Base-by-base conservation (phyloP, 2,113 vertebrate species). In the Labeo rohita region DNA sequence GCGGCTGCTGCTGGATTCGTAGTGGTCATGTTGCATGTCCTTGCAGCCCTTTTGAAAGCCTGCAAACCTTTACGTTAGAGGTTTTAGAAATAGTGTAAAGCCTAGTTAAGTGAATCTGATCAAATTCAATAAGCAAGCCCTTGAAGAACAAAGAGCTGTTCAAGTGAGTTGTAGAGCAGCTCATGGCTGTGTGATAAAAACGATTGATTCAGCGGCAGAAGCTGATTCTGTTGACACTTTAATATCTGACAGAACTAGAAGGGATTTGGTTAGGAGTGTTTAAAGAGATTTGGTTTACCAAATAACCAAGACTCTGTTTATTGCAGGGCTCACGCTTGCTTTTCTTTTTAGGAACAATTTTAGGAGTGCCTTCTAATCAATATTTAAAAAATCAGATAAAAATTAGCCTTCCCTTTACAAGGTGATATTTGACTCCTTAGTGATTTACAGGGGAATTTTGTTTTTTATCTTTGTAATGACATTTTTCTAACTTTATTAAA, bases 161-260 rank as follows among this genome's bases (percentile, higher is more conserved):
- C 61, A 6, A 61, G 50, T 74, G 43, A 65, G 15, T 21, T 84
- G 78, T 66, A 83, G 23, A 91, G 89, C 87, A 36, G n/a, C 5
- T 79, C 6, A 0, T 49, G 92, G 93, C 92, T 94, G 95, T 74
- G 50, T 94, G 93, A 94, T 92, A 93, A 91, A 86, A 91, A 92
- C 84, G 91, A 95, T 94, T 94, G 93, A 95, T 95, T 94, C 93
- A 94, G 94, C 93, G 90, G 92, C 94, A 93, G 93, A 93, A 43
- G 39, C 2, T 88, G 50, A 73, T 56, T 15, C 88, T 94, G 93
- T n/a, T 94, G 94, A 95, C 47, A 83, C 87, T 68, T 90, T 90
- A 87, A 21, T 90, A 87, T 93, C 94, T 94, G 94, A 95, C 92
- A 91, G 93, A 92, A 87, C 91, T 84, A 86, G 34, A 70, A 73